phyloP scores from a whole-genome alignment of 1,140 invertebrate genomes.

The Diachasma alloeum region DNA sequence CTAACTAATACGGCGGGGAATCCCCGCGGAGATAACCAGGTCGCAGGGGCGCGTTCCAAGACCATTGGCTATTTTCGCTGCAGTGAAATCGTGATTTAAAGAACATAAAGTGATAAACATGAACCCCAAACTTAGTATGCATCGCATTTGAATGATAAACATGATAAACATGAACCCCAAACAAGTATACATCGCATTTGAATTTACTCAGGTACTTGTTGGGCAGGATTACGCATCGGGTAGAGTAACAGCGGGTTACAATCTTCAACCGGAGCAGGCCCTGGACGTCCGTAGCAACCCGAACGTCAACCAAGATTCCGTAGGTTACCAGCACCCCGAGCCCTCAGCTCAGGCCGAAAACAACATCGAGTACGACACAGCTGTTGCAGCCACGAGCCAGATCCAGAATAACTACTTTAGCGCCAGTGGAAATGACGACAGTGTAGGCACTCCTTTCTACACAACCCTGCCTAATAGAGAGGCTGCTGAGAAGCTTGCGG shows the following conservation, averaged over 20 bases:
- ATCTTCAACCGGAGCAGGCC: slow-evolving; percentile 42
- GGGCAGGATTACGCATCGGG: slow-evolving; percentile 48
- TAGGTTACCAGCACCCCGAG: slow-evolving; percentile 31
- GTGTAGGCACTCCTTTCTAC: slow-evolving; percentile 52
- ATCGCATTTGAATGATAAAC: too few species aligned
- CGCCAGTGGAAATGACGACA: slow-evolving; percentile 35
- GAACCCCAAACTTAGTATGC: too few species aligned
- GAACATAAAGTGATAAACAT: too few species aligned
- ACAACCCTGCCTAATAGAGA: slow-evolving; percentile 65
- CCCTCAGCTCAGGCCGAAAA: slow-evolving; percentile 46
- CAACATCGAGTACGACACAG: slow-evolving; percentile 52
- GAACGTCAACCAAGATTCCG: slow-evolving; percentile 34
- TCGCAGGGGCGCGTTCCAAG: too few species aligned
- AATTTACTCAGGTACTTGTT: slow-evolving; percentile 42
- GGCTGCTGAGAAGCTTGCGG: slow-evolving; percentile 65
- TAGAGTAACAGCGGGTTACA: slow-evolving; percentile 52
- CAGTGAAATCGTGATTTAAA: too few species aligned
- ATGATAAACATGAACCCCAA: too few species aligned
- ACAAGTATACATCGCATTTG: neutral
- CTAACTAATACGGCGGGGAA: too few species aligned
- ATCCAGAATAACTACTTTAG: slow-evolving; percentile 43
- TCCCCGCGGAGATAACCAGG: too few species aligned
- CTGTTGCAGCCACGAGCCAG: neutral
- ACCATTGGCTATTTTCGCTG: too few species aligned
- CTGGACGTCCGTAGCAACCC: slow-evolving; percentile 20